Base-by-base conservation (phyloP, 2,888 invertebrate genomes). In the Caenorhabditis imperialis region DNA sequence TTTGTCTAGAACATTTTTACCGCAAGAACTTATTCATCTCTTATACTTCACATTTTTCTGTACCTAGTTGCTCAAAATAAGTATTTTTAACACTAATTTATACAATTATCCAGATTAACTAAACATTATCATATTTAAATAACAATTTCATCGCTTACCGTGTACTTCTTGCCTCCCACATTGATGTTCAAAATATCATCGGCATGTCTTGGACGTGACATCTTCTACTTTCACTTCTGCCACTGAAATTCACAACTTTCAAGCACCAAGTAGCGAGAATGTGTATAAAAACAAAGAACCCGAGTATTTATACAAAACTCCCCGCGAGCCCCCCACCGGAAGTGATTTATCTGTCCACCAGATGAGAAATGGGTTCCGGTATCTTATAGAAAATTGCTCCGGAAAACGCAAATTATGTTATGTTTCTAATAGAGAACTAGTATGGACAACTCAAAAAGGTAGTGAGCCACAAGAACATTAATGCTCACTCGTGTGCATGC, bases 111-210 rank as follows among this genome's bases (percentile, higher is more conserved):
- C n/a, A n/a, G n/a, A n/a, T n/a, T n/a, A n/a, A n/a, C n/a, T n/a
- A 38, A 23, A 25, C 12, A 8, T 12, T 8, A 20, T 18, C 44
- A 27, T 27, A 16, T 0, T 5, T 33, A 23, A 3, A 16, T 50
- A 6, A 40, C 3, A 35, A 7, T 20, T 12, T n/a, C 5, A n/a
- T 20, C 54, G 16, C 78, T 45, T 27, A 87, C 87, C 48, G 87
- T 88, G 57, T 84, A 88, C 63, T 86, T 85, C 65, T 88, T 88
- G 6, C 88, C 88, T n/a, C 88, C 86, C 10, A 88, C 87, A 55
- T 85, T 85, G 35, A 88, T 83, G 63, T 85, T 88, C 30, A 88
- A 72, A 62, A 88, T 86, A 75, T 88, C 88, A 69, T 88, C 88
- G 0, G 83, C 77, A 40, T 84, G 83, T 25, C 82, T 70, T 44